These are phyloP conservation scores for Drosophila murphyi DNA, from an alignment of 1,140 invertebrate genomes.

Conservation along the genomic window DNA sequence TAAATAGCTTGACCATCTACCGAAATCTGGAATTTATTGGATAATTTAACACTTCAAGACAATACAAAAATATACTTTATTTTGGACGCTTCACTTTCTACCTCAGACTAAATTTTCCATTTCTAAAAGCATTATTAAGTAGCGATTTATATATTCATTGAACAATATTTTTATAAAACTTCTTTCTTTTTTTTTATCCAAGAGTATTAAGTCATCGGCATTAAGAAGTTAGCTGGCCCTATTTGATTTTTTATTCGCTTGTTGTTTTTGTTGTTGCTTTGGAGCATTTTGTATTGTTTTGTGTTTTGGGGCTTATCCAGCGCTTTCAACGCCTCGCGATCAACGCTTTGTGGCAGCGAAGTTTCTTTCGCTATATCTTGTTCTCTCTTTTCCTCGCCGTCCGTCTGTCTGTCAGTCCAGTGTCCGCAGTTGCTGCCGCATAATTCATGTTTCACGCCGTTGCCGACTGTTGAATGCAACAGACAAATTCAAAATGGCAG, in stretches of 20 bases:
- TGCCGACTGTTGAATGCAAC: slow-evolving; percentile 20
- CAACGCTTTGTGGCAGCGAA: slow-evolving; percentile 36
- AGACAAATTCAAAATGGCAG: slow-evolving; percentile 73
- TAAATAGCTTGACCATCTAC: too few species aligned
- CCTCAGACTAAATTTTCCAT: too few species aligned
- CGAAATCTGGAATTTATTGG: too few species aligned
- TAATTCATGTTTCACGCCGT: slow-evolving; percentile 76
- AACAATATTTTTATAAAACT: too few species aligned
- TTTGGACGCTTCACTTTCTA: too few species aligned
- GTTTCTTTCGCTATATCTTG: slow-evolving; percentile 2
- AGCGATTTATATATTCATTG: too few species aligned
- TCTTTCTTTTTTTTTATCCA: neutral
- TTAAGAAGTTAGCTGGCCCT: neutral
- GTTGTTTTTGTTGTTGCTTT: slow-evolving; percentile 32
- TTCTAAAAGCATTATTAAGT: too few species aligned
- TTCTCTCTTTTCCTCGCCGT: neutral
- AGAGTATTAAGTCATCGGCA: neutral
- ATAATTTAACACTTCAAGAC: too few species aligned
- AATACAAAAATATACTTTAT: too few species aligned
- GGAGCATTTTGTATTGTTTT: slow-evolving; percentile 72
- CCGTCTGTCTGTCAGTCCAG: slow-evolving; percentile 16
- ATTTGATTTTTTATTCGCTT: slow-evolving; percentile 1
- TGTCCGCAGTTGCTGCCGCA: slow-evolving; percentile 46
- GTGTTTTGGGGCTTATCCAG: slow-evolving; percentile 72
- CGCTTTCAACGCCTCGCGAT: slow-evolving; percentile 71